Conservation (phyloP, 2,113 vertebrate genomes). For the Megaceryle torquata region DNA sequence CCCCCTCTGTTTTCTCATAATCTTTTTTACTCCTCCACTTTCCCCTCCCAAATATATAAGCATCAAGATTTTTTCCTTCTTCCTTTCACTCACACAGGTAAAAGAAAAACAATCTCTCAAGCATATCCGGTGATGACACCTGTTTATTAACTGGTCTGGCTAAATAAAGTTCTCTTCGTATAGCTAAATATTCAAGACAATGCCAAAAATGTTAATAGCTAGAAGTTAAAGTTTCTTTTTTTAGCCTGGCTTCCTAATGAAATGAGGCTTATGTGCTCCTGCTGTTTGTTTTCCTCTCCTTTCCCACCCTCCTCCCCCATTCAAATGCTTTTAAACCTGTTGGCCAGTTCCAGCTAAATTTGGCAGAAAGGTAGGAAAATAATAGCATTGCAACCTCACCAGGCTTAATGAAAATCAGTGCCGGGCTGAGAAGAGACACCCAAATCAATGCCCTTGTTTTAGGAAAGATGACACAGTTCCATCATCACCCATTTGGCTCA, state of each 20-base stretch:
- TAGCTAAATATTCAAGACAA: neutral
- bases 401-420: neutral
- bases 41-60: slow-evolving; percentile 1
- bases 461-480: neutral
- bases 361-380: slow-evolving; percentile 19
- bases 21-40: slow-evolving; percentile 23
- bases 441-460: neutral
- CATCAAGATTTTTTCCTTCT: neutral
- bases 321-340: slow-evolving; percentile 46
- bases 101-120: neutral
- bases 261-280: slow-evolving; percentile 40
- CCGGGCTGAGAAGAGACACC: neutral
- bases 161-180: neutral
- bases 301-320: slow-evolving; percentile 36
- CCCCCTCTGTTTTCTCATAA: slow-evolving; percentile 29
- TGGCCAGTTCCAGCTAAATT: slow-evolving; percentile 47
- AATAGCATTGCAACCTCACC: slow-evolving; percentile 5
- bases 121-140: neutral
- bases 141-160: slow-evolving; percentile 7
- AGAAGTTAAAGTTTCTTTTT: neutral
- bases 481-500: neutral
- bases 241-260: slow-evolving; percentile 13
- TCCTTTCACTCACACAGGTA: neutral
- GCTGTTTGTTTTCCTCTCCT: slow-evolving; percentile 47
- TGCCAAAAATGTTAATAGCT: neutral